Evolutionary conservation across 2,888 invertebrate genomes (phyloP).

Genomic region (Chydorus sphaericus): DNA sequence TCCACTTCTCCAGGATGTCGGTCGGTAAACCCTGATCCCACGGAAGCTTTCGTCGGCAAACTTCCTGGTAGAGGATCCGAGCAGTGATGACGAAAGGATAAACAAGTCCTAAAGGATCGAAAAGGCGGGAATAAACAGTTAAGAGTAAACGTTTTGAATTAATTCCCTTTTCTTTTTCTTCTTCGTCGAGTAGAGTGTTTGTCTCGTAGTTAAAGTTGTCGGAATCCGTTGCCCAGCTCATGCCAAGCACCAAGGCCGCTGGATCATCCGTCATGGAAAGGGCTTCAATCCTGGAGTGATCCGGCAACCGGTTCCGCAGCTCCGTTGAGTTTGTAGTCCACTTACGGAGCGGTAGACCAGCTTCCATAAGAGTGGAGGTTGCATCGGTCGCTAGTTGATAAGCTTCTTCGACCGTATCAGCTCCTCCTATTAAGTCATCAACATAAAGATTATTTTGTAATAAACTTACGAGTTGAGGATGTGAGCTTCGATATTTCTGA

Average conservation of each 20-base stretch:
- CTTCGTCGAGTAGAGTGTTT: too few species aligned
- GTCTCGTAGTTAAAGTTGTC: neutral
- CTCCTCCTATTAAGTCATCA: neutral
- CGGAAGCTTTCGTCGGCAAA: neutral
- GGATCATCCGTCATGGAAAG: too few species aligned
- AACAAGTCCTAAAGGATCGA: conserved; percentile 1
- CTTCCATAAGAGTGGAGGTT: neutral
- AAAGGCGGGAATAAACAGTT: neutral
- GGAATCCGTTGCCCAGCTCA: neutral
- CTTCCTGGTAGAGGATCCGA: neutral
- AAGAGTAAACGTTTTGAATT: neutral
- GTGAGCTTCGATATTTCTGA: neutral
- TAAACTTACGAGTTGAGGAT: neutral
- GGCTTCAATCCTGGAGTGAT: neutral
- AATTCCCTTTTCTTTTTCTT: neutral
- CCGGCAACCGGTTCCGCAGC: neutral
- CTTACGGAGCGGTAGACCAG: neutral
- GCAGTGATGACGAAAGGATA: neutral
- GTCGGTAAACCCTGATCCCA: conserved; percentile 1
- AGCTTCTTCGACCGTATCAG: neutral
- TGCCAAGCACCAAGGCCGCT: neutral
- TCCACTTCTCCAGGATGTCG: neutral
- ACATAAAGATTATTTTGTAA: neutral
- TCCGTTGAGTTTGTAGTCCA: neutral
- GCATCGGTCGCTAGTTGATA: neutral